These are phyloP conservation scores for Excalfactoria chinensis DNA, from an alignment of 2,113 vertebrate genomes.

Conservation along the genomic window DNA sequence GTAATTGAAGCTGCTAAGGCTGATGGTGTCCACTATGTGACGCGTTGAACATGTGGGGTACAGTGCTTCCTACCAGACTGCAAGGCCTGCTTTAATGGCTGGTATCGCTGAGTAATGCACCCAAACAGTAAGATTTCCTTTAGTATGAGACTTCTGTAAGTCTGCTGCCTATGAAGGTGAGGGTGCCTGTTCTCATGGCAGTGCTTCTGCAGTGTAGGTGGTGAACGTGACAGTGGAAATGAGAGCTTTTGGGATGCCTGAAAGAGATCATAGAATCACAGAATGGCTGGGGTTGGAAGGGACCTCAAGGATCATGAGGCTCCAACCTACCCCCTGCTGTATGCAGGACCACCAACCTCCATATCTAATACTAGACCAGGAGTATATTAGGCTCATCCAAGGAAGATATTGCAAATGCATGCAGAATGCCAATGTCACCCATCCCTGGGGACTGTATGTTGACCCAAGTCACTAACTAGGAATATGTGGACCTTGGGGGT, in stretches of 20 bases:
- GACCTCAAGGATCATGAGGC: no score
- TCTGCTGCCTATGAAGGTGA: neutral
- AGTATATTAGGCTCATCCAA: no score
- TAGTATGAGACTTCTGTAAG: neutral
- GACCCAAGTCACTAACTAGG: accelerated
- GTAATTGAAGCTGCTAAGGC: neutral
- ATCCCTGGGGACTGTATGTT: no score
- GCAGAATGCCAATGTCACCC: accelerated
- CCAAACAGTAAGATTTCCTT: neutral
- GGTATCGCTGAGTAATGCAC: neutral
- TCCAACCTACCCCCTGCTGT: no score
- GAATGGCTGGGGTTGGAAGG: no score
- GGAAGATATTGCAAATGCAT: neutral
- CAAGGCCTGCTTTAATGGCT: neutral
- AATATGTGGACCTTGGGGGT: accelerated
- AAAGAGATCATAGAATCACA: neutral
- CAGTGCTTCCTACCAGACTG: neutral
- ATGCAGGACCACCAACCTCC: no score
- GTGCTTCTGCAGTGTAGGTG: accelerated
- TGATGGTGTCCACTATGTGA: neutral
- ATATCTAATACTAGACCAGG: no score
- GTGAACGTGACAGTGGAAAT: accelerated
- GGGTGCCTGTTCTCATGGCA: accelerated
- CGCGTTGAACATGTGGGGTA: no score
- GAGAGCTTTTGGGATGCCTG: neutral